These are phyloP conservation scores for Tetragnatha versicolor DNA, from an alignment of 1,140 invertebrate species.

Conservation along the genomic window DNA sequence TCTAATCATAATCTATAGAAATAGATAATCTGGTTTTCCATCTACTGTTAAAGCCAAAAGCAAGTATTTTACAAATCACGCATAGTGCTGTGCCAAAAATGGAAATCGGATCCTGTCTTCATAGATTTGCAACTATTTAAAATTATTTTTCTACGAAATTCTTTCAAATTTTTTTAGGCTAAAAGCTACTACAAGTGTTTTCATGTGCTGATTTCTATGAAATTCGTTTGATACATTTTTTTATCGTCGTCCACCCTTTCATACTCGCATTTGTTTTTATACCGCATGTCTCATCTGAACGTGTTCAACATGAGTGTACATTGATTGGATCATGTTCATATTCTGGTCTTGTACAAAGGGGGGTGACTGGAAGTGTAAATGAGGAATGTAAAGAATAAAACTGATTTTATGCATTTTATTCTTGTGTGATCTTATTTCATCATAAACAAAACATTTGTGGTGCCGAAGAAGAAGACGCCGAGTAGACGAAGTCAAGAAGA, in stretches of 20 bases:
- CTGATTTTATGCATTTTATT: slow-evolving; percentile 34
- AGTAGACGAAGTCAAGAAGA: too few relatives aligned
- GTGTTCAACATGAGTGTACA: slow-evolving; percentile 24
- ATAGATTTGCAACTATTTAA: too few relatives aligned
- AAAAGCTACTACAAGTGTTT: too few relatives aligned
- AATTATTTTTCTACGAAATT: too few relatives aligned
- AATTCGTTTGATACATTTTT: slow-evolving; percentile 2
- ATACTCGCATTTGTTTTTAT: slow-evolving; percentile 24
- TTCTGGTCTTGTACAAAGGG: slow-evolving; percentile 22
- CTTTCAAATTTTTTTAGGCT: too few relatives aligned
- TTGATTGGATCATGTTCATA: slow-evolving; percentile 35
- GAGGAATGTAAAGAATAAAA: slow-evolving; percentile 30
- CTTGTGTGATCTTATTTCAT: neutral
- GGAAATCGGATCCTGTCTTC: too few relatives aligned
- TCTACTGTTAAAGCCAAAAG: too few relatives aligned
- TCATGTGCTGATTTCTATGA: neutral
- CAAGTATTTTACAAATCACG: too few relatives aligned
- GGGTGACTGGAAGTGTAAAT: slow-evolving; percentile 37
- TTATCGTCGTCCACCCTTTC: neutral
- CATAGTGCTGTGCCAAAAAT: too few relatives aligned
- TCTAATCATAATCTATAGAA: too few relatives aligned
- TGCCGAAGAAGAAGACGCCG: too few relatives aligned
- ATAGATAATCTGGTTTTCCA: too few relatives aligned
- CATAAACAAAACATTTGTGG: neutral
- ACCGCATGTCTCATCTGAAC: slow-evolving; percentile 10